Conservation (phyloP, 2,797 vertebrate species). For the Gymnothorax javanicus region DNA sequence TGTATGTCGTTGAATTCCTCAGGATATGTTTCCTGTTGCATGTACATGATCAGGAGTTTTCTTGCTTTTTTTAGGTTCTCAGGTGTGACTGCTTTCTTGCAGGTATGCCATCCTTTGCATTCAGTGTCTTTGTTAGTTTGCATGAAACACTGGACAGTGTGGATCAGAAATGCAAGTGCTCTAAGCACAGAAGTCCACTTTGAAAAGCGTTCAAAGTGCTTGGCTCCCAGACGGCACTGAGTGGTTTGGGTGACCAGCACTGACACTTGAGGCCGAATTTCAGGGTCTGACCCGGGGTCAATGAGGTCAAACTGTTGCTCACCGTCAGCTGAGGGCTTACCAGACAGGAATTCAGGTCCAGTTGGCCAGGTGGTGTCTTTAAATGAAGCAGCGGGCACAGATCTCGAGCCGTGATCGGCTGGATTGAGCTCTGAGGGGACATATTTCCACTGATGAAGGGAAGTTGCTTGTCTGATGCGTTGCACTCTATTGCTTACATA, state of each 20-base stretch:
- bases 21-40: neutral
- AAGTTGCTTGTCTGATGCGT: no score
- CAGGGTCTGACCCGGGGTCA: neutral
- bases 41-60: neutral
- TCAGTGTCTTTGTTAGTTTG: neutral
- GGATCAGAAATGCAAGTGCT: neutral
- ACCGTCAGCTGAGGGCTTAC: no score
- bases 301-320: no score
- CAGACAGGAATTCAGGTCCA: no score
- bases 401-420: no score
- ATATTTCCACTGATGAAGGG: no score
- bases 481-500: no score
- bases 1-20: no score
- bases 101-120: neutral
- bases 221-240: neutral
- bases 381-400: no score
- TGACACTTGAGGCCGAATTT: neutral
- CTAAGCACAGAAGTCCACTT: neutral
- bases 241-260: conserved; percentile 5
- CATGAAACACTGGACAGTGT: neutral
- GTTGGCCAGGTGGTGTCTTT: no score
- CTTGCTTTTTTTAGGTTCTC: neutral
- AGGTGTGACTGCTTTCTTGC: neutral
- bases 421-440: no score
- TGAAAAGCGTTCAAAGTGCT: neutral